Conservation (phyloP, 1,140 invertebrate genomes). For the Musca vetustissima region DNA sequence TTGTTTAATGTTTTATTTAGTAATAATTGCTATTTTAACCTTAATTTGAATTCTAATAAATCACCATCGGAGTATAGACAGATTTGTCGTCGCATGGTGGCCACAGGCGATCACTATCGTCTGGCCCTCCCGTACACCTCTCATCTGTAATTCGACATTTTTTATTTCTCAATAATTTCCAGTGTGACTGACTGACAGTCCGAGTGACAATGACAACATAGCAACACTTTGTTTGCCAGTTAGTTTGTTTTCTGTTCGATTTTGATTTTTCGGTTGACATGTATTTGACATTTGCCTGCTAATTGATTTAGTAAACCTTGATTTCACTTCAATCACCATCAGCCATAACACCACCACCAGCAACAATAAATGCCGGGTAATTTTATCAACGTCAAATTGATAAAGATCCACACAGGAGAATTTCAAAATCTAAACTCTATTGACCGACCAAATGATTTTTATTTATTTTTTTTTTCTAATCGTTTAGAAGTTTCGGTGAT, state of each 20-base stretch:
- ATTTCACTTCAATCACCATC: neutral
- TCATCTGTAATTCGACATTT: neutral
- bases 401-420: neutral
- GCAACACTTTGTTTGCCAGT: neutral
- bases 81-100: too few relatives aligned
- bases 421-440: neutral
- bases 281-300: constrained; percentile 18
- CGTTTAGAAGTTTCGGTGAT: neutral
- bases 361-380: neutral
- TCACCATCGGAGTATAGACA: too few relatives aligned
- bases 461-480: neutral
- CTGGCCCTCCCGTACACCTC: too few relatives aligned
- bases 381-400: neutral
- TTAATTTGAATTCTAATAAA: too few relatives aligned
- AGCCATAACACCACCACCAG: too few relatives aligned
- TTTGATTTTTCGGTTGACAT: constrained; percentile 11
- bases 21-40: too few relatives aligned
- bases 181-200: neutral
- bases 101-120: too few relatives aligned
- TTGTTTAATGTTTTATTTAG: too few relatives aligned
- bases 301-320: constrained; percentile 12
- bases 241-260: neutral
- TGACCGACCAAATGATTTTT: neutral
- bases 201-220: neutral
- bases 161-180: neutral